These are phyloP conservation scores for Phocoena sinus DNA, from an alignment of 2,113 vertebrate species.

Conservation along the genomic window DNA sequence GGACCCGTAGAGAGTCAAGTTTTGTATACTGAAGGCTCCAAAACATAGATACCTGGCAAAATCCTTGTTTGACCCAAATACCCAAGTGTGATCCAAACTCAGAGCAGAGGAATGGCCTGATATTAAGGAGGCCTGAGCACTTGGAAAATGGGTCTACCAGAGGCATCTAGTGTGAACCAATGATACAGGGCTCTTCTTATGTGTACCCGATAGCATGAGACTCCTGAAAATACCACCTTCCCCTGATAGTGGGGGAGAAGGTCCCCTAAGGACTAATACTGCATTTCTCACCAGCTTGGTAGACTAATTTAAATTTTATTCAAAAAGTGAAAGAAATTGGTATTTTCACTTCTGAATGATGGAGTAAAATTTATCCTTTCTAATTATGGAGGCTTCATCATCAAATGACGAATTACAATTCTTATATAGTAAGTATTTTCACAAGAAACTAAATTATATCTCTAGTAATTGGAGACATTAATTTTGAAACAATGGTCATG, in stretches of 20 bases:
- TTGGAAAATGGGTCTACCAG: background rate
- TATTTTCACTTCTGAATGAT: background rate
- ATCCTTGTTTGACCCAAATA: background rate
- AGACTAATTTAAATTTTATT: background rate
- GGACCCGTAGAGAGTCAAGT: background rate
- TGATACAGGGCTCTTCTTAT: fast-evolving
- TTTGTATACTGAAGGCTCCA: background rate
- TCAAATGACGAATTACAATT: background rate
- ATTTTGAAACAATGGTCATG: background rate
- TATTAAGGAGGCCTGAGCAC: background rate
- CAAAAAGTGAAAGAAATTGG: background rate
- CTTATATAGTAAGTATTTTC: background rate
- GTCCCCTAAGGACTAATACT: background rate
- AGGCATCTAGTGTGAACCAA: background rate
- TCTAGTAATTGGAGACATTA: background rate
- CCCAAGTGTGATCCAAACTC: background rate
- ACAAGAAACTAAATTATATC: background rate
- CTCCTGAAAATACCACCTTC: background rate
- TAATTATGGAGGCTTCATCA: background rate
- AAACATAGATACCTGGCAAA: background rate
- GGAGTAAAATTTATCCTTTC: background rate
- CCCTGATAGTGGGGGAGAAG: background rate
- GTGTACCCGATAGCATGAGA: background rate
- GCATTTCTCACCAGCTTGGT: background rate
- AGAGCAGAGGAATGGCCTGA: background rate